These are phyloP conservation scores for Sinodicranocentrus sp. DNA, from an alignment of 2,888 invertebrate genomes.

Conservation along the genomic window DNA sequence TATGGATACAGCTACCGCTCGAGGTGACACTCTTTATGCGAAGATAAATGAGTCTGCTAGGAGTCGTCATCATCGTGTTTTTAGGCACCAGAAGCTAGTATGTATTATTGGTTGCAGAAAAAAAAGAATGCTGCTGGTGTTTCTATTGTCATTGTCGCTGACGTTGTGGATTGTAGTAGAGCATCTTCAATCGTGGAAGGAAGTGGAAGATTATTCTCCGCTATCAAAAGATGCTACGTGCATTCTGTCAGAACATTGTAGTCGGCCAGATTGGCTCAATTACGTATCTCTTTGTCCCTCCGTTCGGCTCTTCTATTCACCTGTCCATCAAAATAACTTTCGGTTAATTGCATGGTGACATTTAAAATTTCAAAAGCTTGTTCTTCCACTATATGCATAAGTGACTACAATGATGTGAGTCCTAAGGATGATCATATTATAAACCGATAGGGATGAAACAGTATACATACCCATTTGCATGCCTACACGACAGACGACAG, in stretches of 20 bases:
- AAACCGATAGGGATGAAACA: too few species aligned
- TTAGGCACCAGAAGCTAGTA: too few species aligned
- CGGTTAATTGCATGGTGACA: slow-evolving; percentile 41
- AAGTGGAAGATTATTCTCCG: too few species aligned
- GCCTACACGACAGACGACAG: too few species aligned
- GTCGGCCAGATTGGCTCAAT: slow-evolving; percentile 25
- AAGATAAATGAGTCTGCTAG: not conserved
- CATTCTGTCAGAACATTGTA: too few species aligned
- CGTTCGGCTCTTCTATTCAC: slow-evolving; percentile 35
- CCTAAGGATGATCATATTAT: too few species aligned
- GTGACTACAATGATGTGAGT: too few species aligned
- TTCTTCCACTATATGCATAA: not conserved
- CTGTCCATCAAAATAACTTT: slow-evolving; percentile 50
- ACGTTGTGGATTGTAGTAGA: too few species aligned
- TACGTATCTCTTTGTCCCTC: slow-evolving; percentile 34
- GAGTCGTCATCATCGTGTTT: not conserved
- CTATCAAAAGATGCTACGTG: too few species aligned
- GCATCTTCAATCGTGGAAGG: too few species aligned
- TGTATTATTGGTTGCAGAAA: not conserved
- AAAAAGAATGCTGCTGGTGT: slow-evolving; percentile 14
- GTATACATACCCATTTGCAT: too few species aligned
- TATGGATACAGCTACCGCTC: not conserved
- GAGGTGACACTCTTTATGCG: slow-evolving; percentile 8
- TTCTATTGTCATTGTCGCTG: slow-evolving; percentile 11
- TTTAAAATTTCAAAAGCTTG: not conserved